phyloP scores from a whole-genome alignment of 2,888 invertebrate genomes.

The Hyalella azteca region DNA sequence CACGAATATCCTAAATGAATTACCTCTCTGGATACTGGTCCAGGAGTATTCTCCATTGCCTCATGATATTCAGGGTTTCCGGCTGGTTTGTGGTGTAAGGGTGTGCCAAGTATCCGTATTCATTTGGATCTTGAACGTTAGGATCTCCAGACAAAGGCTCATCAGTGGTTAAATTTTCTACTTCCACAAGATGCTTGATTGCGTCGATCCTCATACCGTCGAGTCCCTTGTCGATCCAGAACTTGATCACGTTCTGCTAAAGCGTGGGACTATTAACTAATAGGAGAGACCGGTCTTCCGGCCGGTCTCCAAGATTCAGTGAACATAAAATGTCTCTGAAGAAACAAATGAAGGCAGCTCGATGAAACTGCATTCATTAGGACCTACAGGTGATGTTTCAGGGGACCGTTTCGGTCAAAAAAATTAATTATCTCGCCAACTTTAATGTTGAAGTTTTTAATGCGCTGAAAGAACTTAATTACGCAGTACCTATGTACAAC shows the following conservation, averaged over 20 bases:
- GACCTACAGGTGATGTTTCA: too few relatives aligned
- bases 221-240: slow-evolving; percentile 64
- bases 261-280: not conserved
- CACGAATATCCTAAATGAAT: too few relatives aligned
- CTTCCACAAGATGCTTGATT: slow-evolving; percentile 62
- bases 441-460: too few relatives aligned
- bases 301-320: too few relatives aligned
- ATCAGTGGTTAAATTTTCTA: slow-evolving; percentile 55
- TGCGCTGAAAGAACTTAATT: too few relatives aligned
- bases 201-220: slow-evolving; percentile 62
- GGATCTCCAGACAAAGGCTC: slow-evolving; percentile 47
- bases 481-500: too few relatives aligned
- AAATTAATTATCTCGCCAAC: too few relatives aligned
- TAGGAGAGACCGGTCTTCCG: too few relatives aligned
- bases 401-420: too few relatives aligned
- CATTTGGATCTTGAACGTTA: slow-evolving; percentile 60
- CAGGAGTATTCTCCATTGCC: slow-evolving; percentile 71
- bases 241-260: slow-evolving; percentile 60
- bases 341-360: too few relatives aligned
- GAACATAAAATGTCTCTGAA: too few relatives aligned
- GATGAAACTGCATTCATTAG: too few relatives aligned
- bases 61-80: slow-evolving; percentile 69
- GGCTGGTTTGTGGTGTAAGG: slow-evolving; percentile 71
- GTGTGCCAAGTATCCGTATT: slow-evolving; percentile 73
- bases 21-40: slow-evolving; percentile 67